A percentile compares a stretch with the other conserved stretches of the same genome.
These are phyloP conservation scores for Danio kyathit DNA, from an alignment of 2,797 vertebrate genomes.

Conservation along the genomic window DNA sequence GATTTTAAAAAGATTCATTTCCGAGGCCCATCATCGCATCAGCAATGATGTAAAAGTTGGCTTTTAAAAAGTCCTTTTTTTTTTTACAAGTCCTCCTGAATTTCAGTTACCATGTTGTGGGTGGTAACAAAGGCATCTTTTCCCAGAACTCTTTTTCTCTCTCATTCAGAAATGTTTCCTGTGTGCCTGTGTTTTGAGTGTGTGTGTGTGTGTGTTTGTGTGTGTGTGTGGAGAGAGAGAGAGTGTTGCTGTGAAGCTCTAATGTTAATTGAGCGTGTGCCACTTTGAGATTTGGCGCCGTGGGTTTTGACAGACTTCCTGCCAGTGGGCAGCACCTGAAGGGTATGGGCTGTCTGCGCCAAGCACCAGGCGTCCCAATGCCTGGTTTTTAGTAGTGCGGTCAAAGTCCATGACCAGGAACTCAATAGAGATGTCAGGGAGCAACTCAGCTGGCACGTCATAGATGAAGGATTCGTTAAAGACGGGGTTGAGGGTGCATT, in stretches of 20 bases:
- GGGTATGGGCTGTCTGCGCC: constrained; percentile 86
- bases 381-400: constrained; percentile 95
- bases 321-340: constrained; percentile 88
- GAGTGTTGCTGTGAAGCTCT: constrained; percentile 43
- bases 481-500: constrained; percentile 93
- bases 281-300: constrained; percentile 91
- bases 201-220: constrained; percentile 7
- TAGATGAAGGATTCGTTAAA: constrained; percentile 99
- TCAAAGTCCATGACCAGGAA: constrained; percentile 96
- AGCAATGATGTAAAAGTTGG: constrained; percentile 34
- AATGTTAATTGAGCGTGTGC: constrained; percentile 94
- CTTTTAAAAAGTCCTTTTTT: constrained; percentile 31
- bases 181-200: constrained; percentile 29
- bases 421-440: constrained; percentile 92
- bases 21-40: constrained; percentile 39
- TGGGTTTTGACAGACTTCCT: constrained; percentile 89
- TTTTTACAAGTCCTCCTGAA: constrained; percentile 43
- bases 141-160: constrained; percentile 28
- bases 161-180: constrained; percentile 31
- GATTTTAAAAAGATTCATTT: constrained; percentile 46
- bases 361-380: constrained; percentile 89
- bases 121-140: constrained; percentile 43
- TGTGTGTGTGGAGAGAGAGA: constrained; percentile 33
- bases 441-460: constrained; percentile 90
- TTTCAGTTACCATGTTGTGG: constrained; percentile 30